A percentile compares a stretch with the other conserved stretches of the same genome.
phyloP scores from a whole-genome alignment of 1,140 invertebrate genomes.

The Nymphalis io region DNA sequence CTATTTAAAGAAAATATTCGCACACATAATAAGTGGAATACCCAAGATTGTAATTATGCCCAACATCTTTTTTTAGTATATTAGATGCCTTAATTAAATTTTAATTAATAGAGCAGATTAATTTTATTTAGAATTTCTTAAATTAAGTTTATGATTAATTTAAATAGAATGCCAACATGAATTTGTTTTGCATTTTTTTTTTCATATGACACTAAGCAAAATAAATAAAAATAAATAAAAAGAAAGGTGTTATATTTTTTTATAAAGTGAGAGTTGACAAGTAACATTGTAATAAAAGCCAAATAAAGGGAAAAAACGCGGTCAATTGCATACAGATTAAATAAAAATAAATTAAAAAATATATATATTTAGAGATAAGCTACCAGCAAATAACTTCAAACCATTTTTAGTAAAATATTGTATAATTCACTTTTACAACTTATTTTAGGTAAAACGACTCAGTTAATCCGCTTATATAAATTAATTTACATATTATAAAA shows the following conservation, averaged over 20 bases:
- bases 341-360: neutral
- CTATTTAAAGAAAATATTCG: no score
- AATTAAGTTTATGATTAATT: no score
- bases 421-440: neutral
- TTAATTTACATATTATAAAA: neutral
- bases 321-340: constrained; percentile 2
- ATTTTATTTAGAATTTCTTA: no score
- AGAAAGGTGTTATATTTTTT: neutral
- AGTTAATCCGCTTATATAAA: neutral
- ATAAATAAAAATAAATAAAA: neutral
- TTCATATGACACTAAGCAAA: neutral
- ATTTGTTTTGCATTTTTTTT: no score
- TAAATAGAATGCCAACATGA: no score
- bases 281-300: constrained; percentile 10
- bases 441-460: neutral
- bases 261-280: constrained; percentile 18
- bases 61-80: no score
- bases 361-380: neutral
- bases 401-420: neutral
- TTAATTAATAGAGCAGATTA: no score
- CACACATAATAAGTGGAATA: no score
- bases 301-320: constrained; percentile 4
- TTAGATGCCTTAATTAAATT: no score
- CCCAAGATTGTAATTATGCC: no score
- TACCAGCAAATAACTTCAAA: neutral